phyloP scores from a whole-genome alignment of 2,888 invertebrate genomes.

The Lepidonotus clava region DNA sequence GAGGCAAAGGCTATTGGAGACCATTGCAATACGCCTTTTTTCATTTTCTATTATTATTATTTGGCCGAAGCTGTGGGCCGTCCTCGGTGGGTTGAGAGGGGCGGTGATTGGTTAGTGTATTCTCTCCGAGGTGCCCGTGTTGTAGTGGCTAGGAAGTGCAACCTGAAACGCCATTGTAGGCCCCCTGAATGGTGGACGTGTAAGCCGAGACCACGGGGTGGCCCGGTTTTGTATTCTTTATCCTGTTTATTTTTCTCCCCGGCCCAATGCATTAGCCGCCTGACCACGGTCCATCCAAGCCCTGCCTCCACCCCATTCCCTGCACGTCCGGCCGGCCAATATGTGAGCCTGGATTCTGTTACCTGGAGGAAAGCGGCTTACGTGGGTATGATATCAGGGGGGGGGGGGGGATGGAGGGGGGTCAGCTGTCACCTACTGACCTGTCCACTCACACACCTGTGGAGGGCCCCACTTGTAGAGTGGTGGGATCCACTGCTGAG shows the following conservation, averaged over 20 bases:
- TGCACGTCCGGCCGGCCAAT: no score
- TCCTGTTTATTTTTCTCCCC: background rate
- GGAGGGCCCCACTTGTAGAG: background rate
- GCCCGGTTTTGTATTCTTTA: background rate
- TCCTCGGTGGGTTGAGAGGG: background rate
- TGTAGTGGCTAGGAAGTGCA: background rate
- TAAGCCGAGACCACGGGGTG: background rate
- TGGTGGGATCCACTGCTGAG: no score
- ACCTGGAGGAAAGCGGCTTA: background rate
- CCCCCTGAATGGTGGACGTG: background rate
- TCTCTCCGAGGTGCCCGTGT: background rate
- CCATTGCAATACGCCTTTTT: no score
- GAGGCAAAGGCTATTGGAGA: no score
- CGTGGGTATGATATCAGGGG: background rate
- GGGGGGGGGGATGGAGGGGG: background rate
- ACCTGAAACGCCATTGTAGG: background rate
- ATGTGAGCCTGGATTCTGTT: background rate
- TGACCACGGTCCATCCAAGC: background rate
- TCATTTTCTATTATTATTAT: no score
- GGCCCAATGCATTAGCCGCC: no score
- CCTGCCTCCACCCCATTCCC: no score
- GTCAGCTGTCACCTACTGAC: background rate
- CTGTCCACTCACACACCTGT: background rate
- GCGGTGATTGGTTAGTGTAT: background rate
- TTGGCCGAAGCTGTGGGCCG: no score